phyloP scores from a whole-genome alignment of 2,888 invertebrate genomes.

The Ormyrus nitidulus region DNA sequence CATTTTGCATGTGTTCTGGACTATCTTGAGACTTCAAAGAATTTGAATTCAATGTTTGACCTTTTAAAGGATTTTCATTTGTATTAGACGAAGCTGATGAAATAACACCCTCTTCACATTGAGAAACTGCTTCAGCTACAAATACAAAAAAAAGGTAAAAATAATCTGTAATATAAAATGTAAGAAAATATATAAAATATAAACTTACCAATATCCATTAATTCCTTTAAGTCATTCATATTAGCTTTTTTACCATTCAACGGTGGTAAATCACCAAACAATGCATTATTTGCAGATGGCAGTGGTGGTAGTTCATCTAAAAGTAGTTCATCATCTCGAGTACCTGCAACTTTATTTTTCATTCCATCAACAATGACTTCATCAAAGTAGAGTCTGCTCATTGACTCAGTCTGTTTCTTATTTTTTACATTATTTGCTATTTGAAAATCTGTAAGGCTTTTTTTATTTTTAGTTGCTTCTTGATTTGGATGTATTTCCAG shows the following conservation, averaged over 20 bases:
- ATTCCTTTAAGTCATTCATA: constrained; percentile 71
- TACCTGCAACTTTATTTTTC: constrained; percentile 68
- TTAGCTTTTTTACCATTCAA: constrained; percentile 72
- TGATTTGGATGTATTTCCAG: constrained; percentile 66
- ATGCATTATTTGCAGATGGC: constrained; percentile 67
- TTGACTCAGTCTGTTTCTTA: constrained; percentile 63
- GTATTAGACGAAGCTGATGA: constrained; percentile 71
- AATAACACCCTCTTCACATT: constrained; percentile 71
- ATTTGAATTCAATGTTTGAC: constrained; percentile 38
- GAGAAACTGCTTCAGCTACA: constrained; percentile 65
- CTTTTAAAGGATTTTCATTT: constrained; percentile 65
- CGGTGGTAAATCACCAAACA: constrained; percentile 72
- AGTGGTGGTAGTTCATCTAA: constrained; percentile 68
- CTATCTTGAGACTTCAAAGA: constrained; percentile 50
- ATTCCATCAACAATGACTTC: constrained; percentile 72
- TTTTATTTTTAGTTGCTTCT: constrained; percentile 66
- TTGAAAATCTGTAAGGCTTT: constrained; percentile 66
- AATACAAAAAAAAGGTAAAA: constrained; percentile 1
- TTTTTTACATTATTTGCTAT: constrained; percentile 70
- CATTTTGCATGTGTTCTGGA: constrained; percentile 65
- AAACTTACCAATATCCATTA: constrained; percentile 70
- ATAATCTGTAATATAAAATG: not conserved
- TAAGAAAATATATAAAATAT: not conserved
- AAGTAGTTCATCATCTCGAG: constrained; percentile 56
- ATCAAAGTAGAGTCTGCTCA: constrained; percentile 71